phyloP scores from a whole-genome alignment of 2,113 vertebrate genomes.

The Thomomys bottae region DNA sequence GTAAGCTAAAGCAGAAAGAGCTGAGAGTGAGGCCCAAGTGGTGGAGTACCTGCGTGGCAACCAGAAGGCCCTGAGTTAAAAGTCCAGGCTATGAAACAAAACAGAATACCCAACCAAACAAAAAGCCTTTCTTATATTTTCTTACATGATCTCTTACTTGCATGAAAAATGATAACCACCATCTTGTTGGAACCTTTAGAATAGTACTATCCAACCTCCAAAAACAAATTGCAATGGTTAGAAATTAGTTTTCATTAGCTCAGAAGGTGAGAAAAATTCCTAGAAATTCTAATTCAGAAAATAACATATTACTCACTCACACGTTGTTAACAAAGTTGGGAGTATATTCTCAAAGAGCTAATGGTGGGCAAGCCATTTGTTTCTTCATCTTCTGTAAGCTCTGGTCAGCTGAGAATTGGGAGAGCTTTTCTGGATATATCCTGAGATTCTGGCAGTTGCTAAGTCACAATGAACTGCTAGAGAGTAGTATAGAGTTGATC shows the following conservation, averaged over 20 bases:
- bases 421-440: neutral
- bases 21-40: too few relatives aligned
- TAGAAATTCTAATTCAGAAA: slow-evolving; percentile 68
- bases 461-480: slow-evolving; percentile 30
- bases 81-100: neutral
- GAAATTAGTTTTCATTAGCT: slow-evolving; percentile 53
- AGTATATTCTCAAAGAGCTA: slow-evolving; percentile 50
- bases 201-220: slow-evolving; percentile 23
- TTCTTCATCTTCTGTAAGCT: neutral
- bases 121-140: neutral
- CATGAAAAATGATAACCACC: neutral
- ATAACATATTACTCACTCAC: slow-evolving; percentile 41
- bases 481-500: slow-evolving; percentile 37
- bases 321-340: slow-evolving; percentile 57
- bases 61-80: neutral
- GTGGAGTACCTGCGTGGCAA: too few relatives aligned
- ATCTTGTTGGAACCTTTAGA: slow-evolving; percentile 46
- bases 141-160: neutral
- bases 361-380: slow-evolving; percentile 48
- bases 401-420: neutral
- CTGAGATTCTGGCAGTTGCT: slow-evolving; percentile 7
- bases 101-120: neutral
- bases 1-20: too few relatives aligned
- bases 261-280: neutral
- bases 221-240: slow-evolving; percentile 51